Percentiles rank a stretch among this genome's conserved stretches.
Conservation (phyloP, 2,888 invertebrate genomes). For the Frankliniella fusca region DNA sequence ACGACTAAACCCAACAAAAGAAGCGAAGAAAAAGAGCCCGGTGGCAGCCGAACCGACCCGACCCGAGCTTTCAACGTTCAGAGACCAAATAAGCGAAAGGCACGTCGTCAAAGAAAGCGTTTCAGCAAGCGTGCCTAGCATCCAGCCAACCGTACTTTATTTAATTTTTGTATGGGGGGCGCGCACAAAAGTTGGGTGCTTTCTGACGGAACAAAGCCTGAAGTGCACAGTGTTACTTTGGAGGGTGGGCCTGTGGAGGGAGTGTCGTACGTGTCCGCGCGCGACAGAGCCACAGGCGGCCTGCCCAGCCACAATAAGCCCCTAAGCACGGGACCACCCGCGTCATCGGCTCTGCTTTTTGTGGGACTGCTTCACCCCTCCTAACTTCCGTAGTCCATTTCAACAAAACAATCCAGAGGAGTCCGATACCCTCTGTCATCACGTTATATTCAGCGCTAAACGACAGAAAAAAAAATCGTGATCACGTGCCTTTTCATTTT, state of each 20-base stretch:
- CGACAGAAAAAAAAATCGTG: too few species aligned
- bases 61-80: too few species aligned
- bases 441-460: too few species aligned
- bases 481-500: too few species aligned
- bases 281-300: not conserved
- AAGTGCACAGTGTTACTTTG: not conserved
- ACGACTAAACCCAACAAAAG: too few species aligned
- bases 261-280: not conserved
- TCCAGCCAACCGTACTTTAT: not conserved
- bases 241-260: not conserved
- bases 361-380: not conserved
- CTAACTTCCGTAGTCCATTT: not conserved
- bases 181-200: not conserved
- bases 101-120: too few species aligned
- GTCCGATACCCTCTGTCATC: too few species aligned
- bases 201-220: not conserved
- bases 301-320: not conserved
- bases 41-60: too few species aligned
- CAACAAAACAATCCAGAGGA: not conserved
- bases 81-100: too few species aligned
- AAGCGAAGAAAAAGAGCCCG: too few species aligned
- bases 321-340: not conserved
- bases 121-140: too few species aligned
- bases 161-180: not conserved
- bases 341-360: not conserved